These are phyloP conservation scores for Silurus lanzhouensis DNA, from an alignment of 2,797 vertebrate species.

Conservation along the genomic window DNA sequence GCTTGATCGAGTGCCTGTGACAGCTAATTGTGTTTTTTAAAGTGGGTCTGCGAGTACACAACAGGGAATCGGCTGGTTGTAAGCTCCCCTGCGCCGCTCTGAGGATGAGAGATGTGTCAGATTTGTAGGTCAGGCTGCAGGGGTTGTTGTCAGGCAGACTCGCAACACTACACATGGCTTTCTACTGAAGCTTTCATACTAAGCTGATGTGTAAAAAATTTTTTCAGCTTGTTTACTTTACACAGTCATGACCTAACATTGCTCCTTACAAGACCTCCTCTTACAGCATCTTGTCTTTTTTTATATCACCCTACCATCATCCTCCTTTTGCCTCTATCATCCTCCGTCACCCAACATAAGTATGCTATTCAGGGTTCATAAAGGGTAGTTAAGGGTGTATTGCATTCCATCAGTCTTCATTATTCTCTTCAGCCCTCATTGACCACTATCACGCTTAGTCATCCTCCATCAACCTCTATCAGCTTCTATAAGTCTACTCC, in stretches of 20 bases:
- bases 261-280: not conserved
- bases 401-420: not conserved
- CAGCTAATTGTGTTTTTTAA: conserved; percentile 77
- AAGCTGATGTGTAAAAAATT: conserved; percentile 37
- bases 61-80: conserved; percentile 72
- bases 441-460: not conserved
- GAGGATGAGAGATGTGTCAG: conserved; percentile 77
- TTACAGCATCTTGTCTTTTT: not conserved
- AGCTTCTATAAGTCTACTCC: not conserved
- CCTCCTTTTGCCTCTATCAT: not conserved
- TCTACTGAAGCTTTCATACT: conserved; percentile 42
- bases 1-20: conserved; percentile 61
- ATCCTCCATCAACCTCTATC: not conserved
- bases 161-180: conserved; percentile 59
- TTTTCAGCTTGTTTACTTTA: conserved; percentile 44
- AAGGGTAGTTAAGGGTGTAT: too few species aligned
- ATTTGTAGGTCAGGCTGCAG: conserved; percentile 81
- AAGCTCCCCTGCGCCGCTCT: conserved; percentile 70
- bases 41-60: conserved; percentile 76
- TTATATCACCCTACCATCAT: not conserved
- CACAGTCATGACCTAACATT: not conserved
- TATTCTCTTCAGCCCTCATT: not conserved
- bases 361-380: too few species aligned
- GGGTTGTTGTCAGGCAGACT: conserved; percentile 79
- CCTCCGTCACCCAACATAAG: too few species aligned